Conservation (phyloP, 1,140 invertebrate species). For the Trachymyrmex septentrionalis region DNA sequence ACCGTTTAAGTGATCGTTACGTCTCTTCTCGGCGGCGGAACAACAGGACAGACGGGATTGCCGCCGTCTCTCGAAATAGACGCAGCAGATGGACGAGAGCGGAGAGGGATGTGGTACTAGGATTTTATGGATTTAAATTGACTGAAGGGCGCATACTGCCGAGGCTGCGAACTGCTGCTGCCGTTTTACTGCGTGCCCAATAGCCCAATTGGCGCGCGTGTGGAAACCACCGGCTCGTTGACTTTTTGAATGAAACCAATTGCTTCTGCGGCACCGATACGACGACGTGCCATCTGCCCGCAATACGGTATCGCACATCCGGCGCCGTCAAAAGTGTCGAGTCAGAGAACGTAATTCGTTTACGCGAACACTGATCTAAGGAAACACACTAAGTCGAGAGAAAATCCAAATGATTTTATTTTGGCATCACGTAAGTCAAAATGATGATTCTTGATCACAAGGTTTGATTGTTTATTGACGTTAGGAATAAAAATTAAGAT, state of each 20-base stretch:
- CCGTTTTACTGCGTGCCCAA: slow-evolving; percentile 29
- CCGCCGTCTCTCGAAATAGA: slow-evolving; percentile 66
- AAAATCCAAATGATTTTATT: too few species aligned
- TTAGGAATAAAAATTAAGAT: too few species aligned
- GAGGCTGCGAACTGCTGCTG: neutral
- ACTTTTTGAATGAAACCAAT: slow-evolving; percentile 61
- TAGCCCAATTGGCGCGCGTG: slow-evolving; percentile 60
- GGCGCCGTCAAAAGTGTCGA: slow-evolving; percentile 25
- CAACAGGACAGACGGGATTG: slow-evolving; percentile 14
- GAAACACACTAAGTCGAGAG: too few species aligned
- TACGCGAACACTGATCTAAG: neutral
- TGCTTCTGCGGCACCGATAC: slow-evolving; percentile 41
- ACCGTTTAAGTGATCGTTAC: slow-evolving; percentile 64
- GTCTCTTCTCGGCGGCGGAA: slow-evolving; percentile 9
- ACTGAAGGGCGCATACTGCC: slow-evolving; percentile 45
- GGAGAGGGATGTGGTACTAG: slow-evolving; percentile 15
- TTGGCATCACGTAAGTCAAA: too few species aligned
- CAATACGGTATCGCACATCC: slow-evolving; percentile 33
- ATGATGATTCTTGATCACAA: too few species aligned
- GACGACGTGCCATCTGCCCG: slow-evolving; percentile 34
- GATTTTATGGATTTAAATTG: slow-evolving; percentile 73
- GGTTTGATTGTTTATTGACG: too few species aligned
- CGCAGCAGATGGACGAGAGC: slow-evolving; percentile 13
- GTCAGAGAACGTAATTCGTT: slow-evolving; percentile 17
- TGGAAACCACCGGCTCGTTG: slow-evolving; percentile 47